phyloP scores from a whole-genome alignment of 2,888 invertebrate species.

The Ethmia dodecea region DNA sequence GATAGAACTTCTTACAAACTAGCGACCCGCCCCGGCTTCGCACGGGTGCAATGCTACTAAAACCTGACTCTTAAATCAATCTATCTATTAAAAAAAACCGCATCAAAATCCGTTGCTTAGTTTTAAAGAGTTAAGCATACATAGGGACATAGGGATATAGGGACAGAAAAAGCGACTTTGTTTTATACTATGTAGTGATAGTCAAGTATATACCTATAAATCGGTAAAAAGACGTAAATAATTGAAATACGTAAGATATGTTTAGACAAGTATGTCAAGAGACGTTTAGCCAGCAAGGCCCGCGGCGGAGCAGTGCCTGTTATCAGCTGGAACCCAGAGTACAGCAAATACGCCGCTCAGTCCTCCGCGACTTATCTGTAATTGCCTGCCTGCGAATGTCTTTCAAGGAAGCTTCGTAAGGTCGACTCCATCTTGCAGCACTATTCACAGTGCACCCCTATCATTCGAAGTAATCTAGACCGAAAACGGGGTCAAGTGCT shows the following conservation, averaged over 20 bases:
- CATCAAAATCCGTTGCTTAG: too few relatives aligned
- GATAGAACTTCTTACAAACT: too few relatives aligned
- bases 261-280: slow-evolving; percentile 21
- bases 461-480: slow-evolving; percentile 45
- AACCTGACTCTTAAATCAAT: too few relatives aligned
- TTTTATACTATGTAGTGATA: too few relatives aligned
- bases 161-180: too few relatives aligned
- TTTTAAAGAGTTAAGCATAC: too few relatives aligned
- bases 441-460: slow-evolving; percentile 56
- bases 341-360: slow-evolving; percentile 66
- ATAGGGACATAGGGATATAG: too few relatives aligned
- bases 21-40: too few relatives aligned
- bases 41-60: too few relatives aligned
- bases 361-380: slow-evolving; percentile 72
- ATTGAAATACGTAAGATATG: slow-evolving; percentile 1
- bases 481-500: slow-evolving; percentile 64
- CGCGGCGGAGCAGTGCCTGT: slow-evolving; percentile 21
- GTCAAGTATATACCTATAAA: too few relatives aligned
- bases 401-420: slow-evolving; percentile 66
- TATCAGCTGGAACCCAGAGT: slow-evolving; percentile 52
- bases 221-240: too few relatives aligned
- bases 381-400: slow-evolving; percentile 74
- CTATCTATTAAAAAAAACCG: too few relatives aligned
- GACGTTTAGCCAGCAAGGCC: slow-evolving; percentile 10
- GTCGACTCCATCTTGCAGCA: slow-evolving; percentile 64